Evolutionary conservation across 2,888 invertebrate genomes (phyloP).

Genomic region (Agrilus cyanescens): DNA sequence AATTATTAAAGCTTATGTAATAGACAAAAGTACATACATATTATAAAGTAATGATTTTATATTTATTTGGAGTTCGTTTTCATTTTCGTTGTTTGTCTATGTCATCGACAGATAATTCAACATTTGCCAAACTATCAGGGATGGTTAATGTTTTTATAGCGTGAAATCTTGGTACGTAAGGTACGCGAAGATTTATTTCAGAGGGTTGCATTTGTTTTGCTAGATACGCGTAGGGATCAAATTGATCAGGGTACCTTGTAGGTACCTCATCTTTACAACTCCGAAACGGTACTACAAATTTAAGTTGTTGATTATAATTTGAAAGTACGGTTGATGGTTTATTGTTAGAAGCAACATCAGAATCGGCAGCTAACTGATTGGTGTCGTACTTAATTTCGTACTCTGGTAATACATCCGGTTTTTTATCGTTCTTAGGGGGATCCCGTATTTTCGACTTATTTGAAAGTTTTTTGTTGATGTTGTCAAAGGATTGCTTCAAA

Average conservation of each 20-base stretch:
- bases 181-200: constrained; percentile 25
- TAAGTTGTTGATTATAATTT: constrained; percentile 24
- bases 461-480: constrained; percentile 6
- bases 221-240: constrained; percentile 30
- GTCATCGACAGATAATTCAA: not conserved
- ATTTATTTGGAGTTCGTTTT: not conserved
- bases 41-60: not conserved
- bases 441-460: constrained; percentile 3
- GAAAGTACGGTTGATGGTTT: constrained; percentile 12
- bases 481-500: not conserved
- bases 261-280: constrained; percentile 13
- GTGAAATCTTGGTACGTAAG: constrained; percentile 29
- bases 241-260: constrained; percentile 23
- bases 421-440: not conserved
- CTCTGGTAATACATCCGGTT: constrained; percentile 6
- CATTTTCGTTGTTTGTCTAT: not conserved
- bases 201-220: constrained; percentile 27
- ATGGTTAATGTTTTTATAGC: constrained; percentile 28
- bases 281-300: constrained; percentile 28
- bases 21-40: not conserved
- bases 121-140: constrained; percentile 14
- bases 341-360: constrained; percentile 8
- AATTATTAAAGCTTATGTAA: no score
- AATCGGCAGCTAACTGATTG: no score
- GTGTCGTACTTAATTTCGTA: constrained; percentile 10